Percentiles rank a stretch among this genome's conserved stretches.
phyloP scores from a whole-genome alignment of 2,888 invertebrate species.

The Trachelus tabidus region DNA sequence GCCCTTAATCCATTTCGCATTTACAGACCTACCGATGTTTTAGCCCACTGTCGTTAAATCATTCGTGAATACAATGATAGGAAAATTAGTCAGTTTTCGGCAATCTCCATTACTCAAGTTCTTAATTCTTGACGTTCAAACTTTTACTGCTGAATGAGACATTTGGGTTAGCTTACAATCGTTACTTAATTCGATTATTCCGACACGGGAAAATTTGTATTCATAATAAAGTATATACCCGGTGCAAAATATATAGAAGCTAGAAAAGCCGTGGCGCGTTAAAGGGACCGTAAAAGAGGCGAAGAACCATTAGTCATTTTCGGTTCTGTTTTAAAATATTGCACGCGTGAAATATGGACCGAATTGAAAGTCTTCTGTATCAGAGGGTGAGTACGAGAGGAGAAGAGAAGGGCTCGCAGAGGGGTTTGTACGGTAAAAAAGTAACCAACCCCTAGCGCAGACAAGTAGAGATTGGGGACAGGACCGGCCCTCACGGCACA shows the following conservation, averaged over 20 bases:
- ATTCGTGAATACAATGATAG: neutral
- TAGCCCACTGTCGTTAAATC: neutral
- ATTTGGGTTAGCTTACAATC: neutral
- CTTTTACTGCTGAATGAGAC: neutral
- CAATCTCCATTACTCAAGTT: neutral
- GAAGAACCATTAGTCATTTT: slow-evolving; percentile 48
- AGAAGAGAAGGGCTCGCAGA: slow-evolving; percentile 2
- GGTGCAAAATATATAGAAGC: neutral
- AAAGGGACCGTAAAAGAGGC: slow-evolving; percentile 3
- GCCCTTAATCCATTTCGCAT: slow-evolving; percentile 24
- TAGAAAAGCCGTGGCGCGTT: neutral
- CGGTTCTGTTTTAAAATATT: slow-evolving; percentile 47
- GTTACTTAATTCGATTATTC: neutral
- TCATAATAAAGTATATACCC: neutral
- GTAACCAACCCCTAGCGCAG: slow-evolving; percentile 33
- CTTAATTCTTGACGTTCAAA: neutral
- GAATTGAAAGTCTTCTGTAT: slow-evolving; percentile 48
- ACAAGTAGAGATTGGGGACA: slow-evolving; percentile 26
- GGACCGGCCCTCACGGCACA: slow-evolving; percentile 19
- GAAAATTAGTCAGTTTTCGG: neutral
- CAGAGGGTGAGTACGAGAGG: slow-evolving; percentile 22
- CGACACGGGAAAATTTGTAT: neutral
- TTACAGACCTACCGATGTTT: slow-evolving; percentile 12
- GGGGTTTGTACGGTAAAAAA: slow-evolving; percentile 30
- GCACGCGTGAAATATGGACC: slow-evolving; percentile 50